Evolutionary conservation across 2,797 vertebrate species (phyloP).

Genomic region (Xiphophorus birchmanni): DNA sequence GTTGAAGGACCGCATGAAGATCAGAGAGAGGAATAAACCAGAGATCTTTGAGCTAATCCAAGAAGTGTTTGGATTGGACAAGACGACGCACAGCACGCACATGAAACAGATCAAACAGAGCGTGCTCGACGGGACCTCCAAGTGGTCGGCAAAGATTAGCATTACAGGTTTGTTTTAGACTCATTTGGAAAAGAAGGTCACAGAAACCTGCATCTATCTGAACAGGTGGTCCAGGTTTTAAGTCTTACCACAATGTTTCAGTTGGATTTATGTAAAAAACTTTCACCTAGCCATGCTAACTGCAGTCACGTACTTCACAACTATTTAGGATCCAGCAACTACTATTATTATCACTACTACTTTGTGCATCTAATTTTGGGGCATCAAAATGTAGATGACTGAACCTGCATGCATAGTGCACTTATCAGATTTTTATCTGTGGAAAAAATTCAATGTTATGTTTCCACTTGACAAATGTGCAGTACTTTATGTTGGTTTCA

Average conservation of each 20-base stretch:
- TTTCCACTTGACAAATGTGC: not conserved
- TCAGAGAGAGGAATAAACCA: slow-evolving; percentile 96
- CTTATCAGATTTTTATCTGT: not conserved
- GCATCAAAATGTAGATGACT: not conserved
- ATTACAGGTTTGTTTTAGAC: slow-evolving; percentile 85
- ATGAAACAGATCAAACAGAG: slow-evolving; percentile 99
- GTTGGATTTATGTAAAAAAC: not conserved
- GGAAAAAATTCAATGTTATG: not conserved
- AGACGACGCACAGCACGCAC: slow-evolving; percentile 87
- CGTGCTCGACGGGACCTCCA: slow-evolving; percentile 95
- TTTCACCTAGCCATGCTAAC: not conserved
- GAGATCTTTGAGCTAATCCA: slow-evolving; percentile 98
- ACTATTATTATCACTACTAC: not conserved
- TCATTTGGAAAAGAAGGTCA: not conserved
- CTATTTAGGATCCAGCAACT: not conserved
- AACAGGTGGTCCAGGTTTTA: not conserved
- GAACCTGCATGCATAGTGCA: not conserved
- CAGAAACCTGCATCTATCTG: not conserved
- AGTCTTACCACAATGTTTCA: not conserved
- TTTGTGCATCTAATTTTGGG: not conserved
- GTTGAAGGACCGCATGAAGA: slow-evolving; percentile 98
- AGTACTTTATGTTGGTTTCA: not conserved
- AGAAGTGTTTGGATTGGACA: slow-evolving; percentile 91
- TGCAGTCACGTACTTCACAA: not conserved
- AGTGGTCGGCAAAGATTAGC: slow-evolving; percentile 98